Percentiles rank a stretch among this genome's conserved stretches.
These are phyloP conservation scores for Pollicipes pollicipes DNA, from an alignment of 1,140 invertebrate genomes.

Conservation along the genomic window DNA sequence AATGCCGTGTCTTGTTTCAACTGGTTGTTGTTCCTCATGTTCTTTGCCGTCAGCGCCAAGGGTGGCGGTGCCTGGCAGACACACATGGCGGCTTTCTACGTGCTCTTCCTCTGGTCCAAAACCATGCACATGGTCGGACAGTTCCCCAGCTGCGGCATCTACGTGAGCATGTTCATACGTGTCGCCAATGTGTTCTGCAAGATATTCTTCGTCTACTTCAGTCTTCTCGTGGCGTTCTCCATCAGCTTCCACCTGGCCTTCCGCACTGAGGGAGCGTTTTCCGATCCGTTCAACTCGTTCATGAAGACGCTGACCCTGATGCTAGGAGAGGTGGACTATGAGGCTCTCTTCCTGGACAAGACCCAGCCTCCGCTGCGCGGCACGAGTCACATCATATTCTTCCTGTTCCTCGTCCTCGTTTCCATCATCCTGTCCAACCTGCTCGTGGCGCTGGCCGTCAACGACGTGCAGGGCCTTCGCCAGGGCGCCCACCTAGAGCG, in stretches of 20 bases:
- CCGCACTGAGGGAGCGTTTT: slow-evolving; percentile 27
- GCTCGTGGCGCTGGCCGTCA: slow-evolving; percentile 42
- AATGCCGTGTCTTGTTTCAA: not conserved
- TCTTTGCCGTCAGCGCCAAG: slow-evolving; percentile 10
- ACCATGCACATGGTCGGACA: slow-evolving; percentile 33
- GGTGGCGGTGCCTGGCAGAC: slow-evolving; percentile 26
- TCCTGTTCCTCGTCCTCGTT: slow-evolving; percentile 39
- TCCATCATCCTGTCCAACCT: slow-evolving; percentile 43
- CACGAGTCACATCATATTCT: slow-evolving; percentile 32
- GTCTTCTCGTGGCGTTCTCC: slow-evolving; percentile 35
- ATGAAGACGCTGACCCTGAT: slow-evolving; percentile 39
- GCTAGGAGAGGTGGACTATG: slow-evolving; percentile 39
- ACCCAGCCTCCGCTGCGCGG: not conserved
- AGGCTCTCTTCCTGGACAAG: slow-evolving; percentile 25
- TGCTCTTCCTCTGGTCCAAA: slow-evolving; percentile 34
- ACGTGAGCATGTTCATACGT: slow-evolving; percentile 19
- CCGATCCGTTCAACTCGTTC: slow-evolving; percentile 27
- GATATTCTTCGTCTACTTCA: slow-evolving; percentile 33
- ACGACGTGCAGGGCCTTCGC: slow-evolving; percentile 37
- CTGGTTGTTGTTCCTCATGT: not conserved
- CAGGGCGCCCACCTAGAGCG: slow-evolving; percentile 30
- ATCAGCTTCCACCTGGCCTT: slow-evolving; percentile 36
- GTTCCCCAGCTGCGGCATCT: slow-evolving; percentile 21
- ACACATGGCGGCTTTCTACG: slow-evolving; percentile 31
- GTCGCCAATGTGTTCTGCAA: slow-evolving; percentile 19